Base-by-base conservation (phyloP, 2,888 invertebrate genomes). In the Drosophila birchii region DNA sequence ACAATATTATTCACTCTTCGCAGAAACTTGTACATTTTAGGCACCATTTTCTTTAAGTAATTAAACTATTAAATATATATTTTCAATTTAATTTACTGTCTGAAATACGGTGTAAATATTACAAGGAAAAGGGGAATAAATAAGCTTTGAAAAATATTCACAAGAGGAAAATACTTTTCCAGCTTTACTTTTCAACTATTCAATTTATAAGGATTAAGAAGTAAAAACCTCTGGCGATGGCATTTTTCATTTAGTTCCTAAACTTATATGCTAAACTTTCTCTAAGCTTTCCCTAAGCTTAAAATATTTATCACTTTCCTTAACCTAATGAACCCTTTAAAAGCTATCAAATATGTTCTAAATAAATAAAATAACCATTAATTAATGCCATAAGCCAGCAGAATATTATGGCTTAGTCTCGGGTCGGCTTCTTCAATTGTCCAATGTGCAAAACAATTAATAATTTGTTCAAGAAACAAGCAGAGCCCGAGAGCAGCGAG, bases 391-490 rank as follows among this genome's bases (percentile, higher is more conserved):
- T 53, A 53, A 12, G 20, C 47, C n/a, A 20, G 12, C 45, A 18
- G 39, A 60, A 14, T 43, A 54, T n/a, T 32, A 16, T 9, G 1
- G 12, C 39, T 32, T 20, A 8, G 34, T 23, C 34, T 57, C n/a
- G 8, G 20, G 7, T 12, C 12, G 5, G 34, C 51, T 8, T 54
- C n/a, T 39, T 45, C 26, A 68, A 72, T 72, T 12, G 53, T 45
- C 60, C 72, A 70, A 55, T 68, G 39, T n/a, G 38, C 36, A 47
- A 75, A 75, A 41, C 56, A 66, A 72, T 57, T 64, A 64, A 57
- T 45, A 63, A 54, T 29, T 47, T 32, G 23, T 29, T 54, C 11
- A 26, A 41, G 29, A 32, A 56, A 44, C 38, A 56, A 53, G 51
- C 66, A 14, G 12, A 59, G 7, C 6, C 26, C 26, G 26, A 18